These are phyloP conservation scores for Poeciliopsis occidentalis DNA, from an alignment of 2,113 vertebrate genomes.

Conservation along the genomic window DNA sequence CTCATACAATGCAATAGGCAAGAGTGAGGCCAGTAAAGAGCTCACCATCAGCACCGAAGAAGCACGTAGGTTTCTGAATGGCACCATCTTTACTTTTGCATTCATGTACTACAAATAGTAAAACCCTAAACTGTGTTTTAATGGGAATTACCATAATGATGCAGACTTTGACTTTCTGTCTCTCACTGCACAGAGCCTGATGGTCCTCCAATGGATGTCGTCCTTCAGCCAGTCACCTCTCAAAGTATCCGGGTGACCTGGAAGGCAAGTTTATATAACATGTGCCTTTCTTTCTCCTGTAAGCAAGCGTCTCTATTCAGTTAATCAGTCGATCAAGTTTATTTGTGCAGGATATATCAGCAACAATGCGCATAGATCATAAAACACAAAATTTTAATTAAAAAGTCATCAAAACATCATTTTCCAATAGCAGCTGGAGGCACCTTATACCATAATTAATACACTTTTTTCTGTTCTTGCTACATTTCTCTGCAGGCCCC, in stretches of 20 bases:
- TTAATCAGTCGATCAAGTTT: no score
- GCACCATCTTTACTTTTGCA: neutral
- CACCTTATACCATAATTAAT: neutral
- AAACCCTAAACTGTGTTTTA: neutral
- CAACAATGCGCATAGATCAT: no score
- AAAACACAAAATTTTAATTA: no score
- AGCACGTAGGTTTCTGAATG: slow-evolving; percentile 84
- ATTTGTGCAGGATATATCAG: no score
- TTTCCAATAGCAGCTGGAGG: neutral
- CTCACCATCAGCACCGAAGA: slow-evolving; percentile 97
- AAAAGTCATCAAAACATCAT: neutral
- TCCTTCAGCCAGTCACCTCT: slow-evolving; percentile 92
- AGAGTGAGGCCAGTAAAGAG: slow-evolving; percentile 96
- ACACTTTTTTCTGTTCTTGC: neutral
- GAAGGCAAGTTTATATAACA: slow-evolving; percentile 83
- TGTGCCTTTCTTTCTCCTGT: neutral
- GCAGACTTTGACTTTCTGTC: neutral
- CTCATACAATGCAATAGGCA: slow-evolving; percentile 96
- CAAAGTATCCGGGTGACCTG: slow-evolving; percentile 98
- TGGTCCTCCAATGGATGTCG: slow-evolving; percentile 95
- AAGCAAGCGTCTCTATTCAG: neutral
- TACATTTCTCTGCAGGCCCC: slow-evolving; percentile 82
- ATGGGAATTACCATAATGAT: neutral
- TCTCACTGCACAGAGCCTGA: slow-evolving; percentile 85
- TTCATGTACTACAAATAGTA: neutral